Conservation (phyloP, 35 echinoderm and acorn worm genomes). For the Lytechinus pictus region DNA sequence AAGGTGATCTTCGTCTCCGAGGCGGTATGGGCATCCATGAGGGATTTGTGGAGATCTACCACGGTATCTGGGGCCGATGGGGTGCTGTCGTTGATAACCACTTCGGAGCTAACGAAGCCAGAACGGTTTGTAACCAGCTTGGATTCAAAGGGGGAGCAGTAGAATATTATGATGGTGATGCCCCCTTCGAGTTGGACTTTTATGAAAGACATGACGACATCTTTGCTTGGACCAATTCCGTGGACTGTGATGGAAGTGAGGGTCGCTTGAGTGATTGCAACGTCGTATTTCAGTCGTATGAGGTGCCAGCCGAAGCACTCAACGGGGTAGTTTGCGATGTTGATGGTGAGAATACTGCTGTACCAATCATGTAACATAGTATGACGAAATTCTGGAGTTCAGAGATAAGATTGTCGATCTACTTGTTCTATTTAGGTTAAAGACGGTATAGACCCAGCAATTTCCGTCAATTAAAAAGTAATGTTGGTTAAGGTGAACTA, state of each 20-base stretch:
- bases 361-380: too few species aligned
- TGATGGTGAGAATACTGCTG: background rate
- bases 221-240: background rate
- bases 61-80: background rate
- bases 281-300: background rate
- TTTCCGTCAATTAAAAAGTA: too few species aligned
- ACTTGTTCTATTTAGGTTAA: too few species aligned
- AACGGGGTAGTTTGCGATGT: background rate
- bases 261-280: background rate
- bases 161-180: background rate
- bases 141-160: background rate
- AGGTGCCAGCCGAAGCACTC: background rate
- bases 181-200: background rate
- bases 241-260: background rate
- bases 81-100: background rate
- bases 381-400: too few species aligned
- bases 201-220: background rate
- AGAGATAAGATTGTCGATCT: too few species aligned
- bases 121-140: background rate
- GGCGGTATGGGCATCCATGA: background rate
- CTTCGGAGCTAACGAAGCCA: background rate
- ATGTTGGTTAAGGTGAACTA: too few species aligned
- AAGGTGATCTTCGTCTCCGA: background rate
- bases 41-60: background rate
- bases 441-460: too few species aligned